Evolutionary conservation across 2,113 vertebrate genomes (phyloP), one percentile per base, ranked within the genome.

Genomic region (Catharus bicknelli): DNA sequence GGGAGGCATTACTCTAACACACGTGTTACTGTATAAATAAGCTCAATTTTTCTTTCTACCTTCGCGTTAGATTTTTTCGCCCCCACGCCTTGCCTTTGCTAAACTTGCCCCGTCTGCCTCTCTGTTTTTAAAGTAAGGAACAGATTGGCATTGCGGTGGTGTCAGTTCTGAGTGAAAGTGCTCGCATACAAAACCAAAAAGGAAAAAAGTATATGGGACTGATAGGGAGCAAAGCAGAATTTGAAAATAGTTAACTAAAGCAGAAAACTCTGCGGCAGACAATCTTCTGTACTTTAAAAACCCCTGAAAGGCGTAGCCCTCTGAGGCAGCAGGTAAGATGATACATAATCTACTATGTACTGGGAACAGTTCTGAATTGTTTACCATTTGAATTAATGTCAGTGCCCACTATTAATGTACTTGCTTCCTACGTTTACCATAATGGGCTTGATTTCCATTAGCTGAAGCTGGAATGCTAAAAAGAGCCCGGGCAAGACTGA

Each of bases 391-490:
- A 96, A 96, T 96, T 94, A 96, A 94, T 92, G 95, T 92, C 86
- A 53, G 75, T 91, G 91, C 81, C 94, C 94, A 88, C 95, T 96
- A 95, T 96, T 96, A 95, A 96, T 93, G 94, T 94, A 88, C 88
- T 93, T 77, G 67, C 90, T 95, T 94, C 93, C 91, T 93, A 95
- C 22, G 10, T 91, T 95, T 96, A 93, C 93, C 95, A 95, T 94
- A 95, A 97, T 91, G 93, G 94, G 66, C 91, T 95, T 95, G 86
- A 95, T 95, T 95, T 96, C 96, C 96, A 96, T 96, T 96, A 96
- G 95, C 86, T 92, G 81, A 77, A 94, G 90, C 83, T 83, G 78
- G 76, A 96, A 90, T 5, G 34, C 88, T 95, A 74, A 95, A 94
- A 95, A 90, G 94, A 92, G 90, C 66, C 66, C 5, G 32, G 73